Evolutionary conservation across 2,113 vertebrate species (phyloP), one percentile per base, ranked within the genome.

Genomic region (Fulmarus glacialis): DNA sequence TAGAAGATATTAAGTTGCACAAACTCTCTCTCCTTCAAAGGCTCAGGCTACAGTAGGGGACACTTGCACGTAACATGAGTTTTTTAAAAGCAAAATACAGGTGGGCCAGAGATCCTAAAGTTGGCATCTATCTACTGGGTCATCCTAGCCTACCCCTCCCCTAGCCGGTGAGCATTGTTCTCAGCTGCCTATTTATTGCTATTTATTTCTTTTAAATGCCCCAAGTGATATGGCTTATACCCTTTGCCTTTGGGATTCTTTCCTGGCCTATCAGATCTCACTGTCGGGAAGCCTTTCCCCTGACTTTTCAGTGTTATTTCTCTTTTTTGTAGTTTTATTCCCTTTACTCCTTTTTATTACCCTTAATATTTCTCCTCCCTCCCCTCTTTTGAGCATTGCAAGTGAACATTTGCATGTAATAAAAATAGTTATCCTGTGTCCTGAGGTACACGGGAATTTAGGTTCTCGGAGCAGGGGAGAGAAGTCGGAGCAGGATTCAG

Each of bases 1-100:
- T 75, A 82, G 11, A 82, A 94, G 86, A 96, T 88, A 87, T 90
- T 95, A 95, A 97, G 90, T 90, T 96, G 84, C 74, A 90, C 36
- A 96, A 96, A 95, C 75, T 91, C 27, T 72, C 12, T 78, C 68
- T 90, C 43, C 89, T 82, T 89, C 0, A 7, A 96, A 96, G 90
- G 50, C 43, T n/a, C 77, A 62, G 89, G 48, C 73, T 63, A 43
- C 21, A n/a, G 87, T 36, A 88, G 42, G 79, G 80, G 78, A 52
- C 38, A 71, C 62, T 90, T 97, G 89, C 81, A 95, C 13, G n/a
- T 91, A 91, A 74, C 50, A 38, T 42, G 73, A 96, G 60, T 18
- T 94, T 97, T 94, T 85, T 75, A 74, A 80, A 77, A 91, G 55
- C 83, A 55, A 95, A 92, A 91, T 78, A 77, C 42, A 95, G 73